Evolutionary conservation across 2,113 vertebrate species (phyloP).

Genomic region (Gopherus evgoodei): DNA sequence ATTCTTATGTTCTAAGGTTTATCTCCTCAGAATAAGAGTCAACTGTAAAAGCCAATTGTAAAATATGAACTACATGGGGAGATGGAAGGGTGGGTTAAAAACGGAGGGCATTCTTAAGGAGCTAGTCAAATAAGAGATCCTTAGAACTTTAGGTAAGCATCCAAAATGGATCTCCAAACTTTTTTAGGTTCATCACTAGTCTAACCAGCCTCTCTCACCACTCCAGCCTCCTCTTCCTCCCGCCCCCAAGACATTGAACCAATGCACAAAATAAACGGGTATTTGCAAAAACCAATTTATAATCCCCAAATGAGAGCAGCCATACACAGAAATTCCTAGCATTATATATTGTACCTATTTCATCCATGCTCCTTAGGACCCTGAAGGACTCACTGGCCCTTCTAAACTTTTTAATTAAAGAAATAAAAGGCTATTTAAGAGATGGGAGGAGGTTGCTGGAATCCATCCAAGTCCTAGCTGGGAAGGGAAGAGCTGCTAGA

Average conservation of each 20-base stretch:
- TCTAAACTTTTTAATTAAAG: slow-evolving; percentile 31
- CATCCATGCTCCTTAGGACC: neutral
- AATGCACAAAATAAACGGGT: neutral
- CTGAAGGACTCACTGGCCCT: neutral
- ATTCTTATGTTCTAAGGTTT: neutral
- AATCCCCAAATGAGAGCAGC: neutral
- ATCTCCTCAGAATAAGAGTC: neutral
- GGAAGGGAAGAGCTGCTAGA: slow-evolving; percentile 15
- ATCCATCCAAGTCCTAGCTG: slow-evolving; percentile 17
- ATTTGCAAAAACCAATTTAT: neutral
- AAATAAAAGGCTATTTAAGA: slow-evolving; percentile 43
- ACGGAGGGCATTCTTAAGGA: neutral
- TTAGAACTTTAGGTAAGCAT: neutral
- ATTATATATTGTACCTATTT: fast-evolving
- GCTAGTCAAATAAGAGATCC: neutral
- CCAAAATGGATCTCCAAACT: neutral
- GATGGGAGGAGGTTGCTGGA: slow-evolving; percentile 26
- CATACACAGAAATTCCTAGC: neutral
- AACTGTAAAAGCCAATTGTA: fast-evolving
- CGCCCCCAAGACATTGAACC: neutral
- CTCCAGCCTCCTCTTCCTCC: neutral
- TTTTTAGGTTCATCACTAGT: neutral
- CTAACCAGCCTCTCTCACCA: neutral
- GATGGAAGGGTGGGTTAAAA: neutral
- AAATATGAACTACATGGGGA: neutral